These are phyloP conservation scores for Phengaris arion DNA, from an alignment of 2,888 invertebrate genomes.

Conservation along the genomic window DNA sequence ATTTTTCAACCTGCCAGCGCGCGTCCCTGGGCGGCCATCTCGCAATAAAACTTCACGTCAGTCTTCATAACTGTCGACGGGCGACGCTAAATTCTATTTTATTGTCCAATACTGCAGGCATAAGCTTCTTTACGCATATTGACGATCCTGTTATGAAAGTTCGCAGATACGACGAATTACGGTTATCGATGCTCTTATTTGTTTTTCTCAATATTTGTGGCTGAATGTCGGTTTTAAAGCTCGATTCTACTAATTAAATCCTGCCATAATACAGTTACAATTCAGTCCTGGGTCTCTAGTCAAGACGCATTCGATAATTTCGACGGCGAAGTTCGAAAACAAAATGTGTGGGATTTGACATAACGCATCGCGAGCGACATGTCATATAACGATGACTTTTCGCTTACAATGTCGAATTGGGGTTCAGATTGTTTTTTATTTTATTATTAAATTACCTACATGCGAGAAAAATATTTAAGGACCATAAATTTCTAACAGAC, in stretches of 20 bases:
- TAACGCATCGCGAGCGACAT: no score
- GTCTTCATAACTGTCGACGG: slow-evolving; percentile 50
- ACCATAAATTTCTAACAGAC: no score
- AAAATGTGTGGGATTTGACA: no score
- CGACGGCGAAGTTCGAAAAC: no score
- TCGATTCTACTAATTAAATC: neutral
- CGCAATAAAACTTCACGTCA: slow-evolving; percentile 51
- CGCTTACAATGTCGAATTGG: no score
- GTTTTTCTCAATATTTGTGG: neutral
- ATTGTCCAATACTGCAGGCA: slow-evolving; percentile 48
- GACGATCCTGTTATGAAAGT: slow-evolving; percentile 4
- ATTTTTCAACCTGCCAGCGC: slow-evolving; percentile 18
- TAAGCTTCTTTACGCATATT: slow-evolving; percentile 32
- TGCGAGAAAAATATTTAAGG: no score
- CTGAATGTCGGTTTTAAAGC: neutral
- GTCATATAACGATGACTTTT: no score
- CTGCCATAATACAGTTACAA: no score
- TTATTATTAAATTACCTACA: no score
- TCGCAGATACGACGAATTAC: slow-evolving; percentile 1
- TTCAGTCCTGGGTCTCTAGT: no score
- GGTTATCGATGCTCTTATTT: slow-evolving; percentile 1
- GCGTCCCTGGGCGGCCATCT: slow-evolving; percentile 32
- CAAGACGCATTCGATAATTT: no score
- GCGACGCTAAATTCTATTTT: slow-evolving; percentile 57
- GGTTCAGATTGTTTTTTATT: no score